Base-by-base conservation (phyloP, 2,113 vertebrate species). In the Dermatemys mawii region DNA sequence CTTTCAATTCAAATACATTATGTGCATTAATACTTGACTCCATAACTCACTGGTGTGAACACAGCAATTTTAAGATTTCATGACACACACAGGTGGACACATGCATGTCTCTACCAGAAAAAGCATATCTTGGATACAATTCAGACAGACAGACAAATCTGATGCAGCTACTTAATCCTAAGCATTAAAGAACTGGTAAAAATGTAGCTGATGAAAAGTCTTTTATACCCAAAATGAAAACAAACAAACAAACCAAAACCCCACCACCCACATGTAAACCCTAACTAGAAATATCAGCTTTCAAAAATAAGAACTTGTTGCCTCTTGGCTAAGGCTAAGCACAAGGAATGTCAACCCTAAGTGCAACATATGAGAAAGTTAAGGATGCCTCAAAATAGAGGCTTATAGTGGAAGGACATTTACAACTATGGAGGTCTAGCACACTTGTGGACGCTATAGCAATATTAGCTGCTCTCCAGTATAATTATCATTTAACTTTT, bases 291-390 rank as follows among this genome's bases (percentile, higher is more conserved):
- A 46, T 46, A 76, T 26, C 44, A 54, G 26, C 32, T 67, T 12
- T 57, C 50, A 83, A 83, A 41, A 49, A 81, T 81, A 87, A 1
- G 54, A 5, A 79, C 60, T 5, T 24, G n/a, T 14, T 78, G 27
- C n/a, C 63, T 60, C 73, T 70, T 26, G 67, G 44, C 44, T 90
- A n/a, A 84, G 79, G 48, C 24, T 60, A 17, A 32, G 53, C 16
- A 57, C 5, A 63, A 91, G 63, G 76, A 54, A 14, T 1, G 5
- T 17, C n/a, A 92, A 50, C 2, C 32, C 86, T 83, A 63, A 11
- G 44, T 73, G 73, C 2, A 2, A 50, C 1, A 53, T 1, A 10
- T 83, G 21, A 1, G 9, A 70, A 49, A 4, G 6, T 14, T n/a
- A 22, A 88, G 3, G 6, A 46, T 19, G 82, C 19, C 22, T 26